A percentile compares a stretch with the other conserved stretches of the same genome.
Conservation (phyloP, 2,888 invertebrate species). For the Melanargia galathea region DNA sequence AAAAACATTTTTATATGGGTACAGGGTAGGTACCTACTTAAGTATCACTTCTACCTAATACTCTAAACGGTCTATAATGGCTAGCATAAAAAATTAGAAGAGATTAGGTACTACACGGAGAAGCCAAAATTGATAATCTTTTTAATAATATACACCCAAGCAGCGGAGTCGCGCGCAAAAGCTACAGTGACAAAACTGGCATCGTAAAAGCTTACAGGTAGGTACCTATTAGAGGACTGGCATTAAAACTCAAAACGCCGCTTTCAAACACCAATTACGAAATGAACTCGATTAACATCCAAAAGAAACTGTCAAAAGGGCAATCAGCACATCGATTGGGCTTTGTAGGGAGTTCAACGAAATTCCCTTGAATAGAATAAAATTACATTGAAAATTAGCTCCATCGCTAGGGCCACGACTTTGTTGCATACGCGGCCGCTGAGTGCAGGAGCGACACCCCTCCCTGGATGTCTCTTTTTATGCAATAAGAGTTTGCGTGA, state of each 20-base stretch:
- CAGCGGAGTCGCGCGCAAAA: neutral
- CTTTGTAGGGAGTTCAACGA: constrained; percentile 24
- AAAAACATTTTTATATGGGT: too few relatives aligned
- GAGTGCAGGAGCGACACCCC: neutral
- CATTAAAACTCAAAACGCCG: neutral
- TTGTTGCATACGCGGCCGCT: neutral
- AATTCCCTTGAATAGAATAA: constrained; percentile 26
- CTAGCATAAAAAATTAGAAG: too few relatives aligned
- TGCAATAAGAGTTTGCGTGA: too few relatives aligned
- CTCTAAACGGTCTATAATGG: too few relatives aligned
- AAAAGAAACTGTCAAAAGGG: constrained; percentile 24
- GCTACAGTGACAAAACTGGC: neutral
- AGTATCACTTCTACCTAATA: too few relatives aligned
- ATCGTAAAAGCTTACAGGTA: neutral
- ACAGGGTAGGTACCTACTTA: too few relatives aligned
- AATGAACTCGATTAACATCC: constrained; percentile 9
- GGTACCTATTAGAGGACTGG: neutral
- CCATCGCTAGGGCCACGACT: neutral
- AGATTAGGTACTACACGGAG: too few relatives aligned
- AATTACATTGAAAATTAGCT: constrained; percentile 25
- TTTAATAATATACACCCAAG: neutral
- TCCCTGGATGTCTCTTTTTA: too few relatives aligned
- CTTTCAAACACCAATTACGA: constrained; percentile 10
- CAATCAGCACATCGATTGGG: constrained; percentile 25
- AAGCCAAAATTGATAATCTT: too few relatives aligned